Evolutionary conservation across 2,888 invertebrate species (phyloP), one percentile per base, ranked within the genome.

Genomic region (Calameuta filiformis): DNA sequence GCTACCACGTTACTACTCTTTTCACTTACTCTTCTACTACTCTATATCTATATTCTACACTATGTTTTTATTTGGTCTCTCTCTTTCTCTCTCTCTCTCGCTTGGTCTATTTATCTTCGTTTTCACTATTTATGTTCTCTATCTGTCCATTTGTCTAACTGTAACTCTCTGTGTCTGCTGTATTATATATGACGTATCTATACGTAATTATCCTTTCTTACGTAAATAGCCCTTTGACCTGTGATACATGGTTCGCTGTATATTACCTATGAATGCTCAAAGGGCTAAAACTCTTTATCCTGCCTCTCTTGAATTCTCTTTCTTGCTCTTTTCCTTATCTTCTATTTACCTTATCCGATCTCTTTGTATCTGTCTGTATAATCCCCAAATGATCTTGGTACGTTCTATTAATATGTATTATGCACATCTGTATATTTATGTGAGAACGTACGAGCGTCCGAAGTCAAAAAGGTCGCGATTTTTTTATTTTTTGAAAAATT

Each of bases 161-260:
- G 40, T 56, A 56, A 56, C 34, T 74, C 68, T 68, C 74, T 74
- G 74, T 68, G 56, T 77, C 73, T 71, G 77, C 35, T 77, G 71
- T 23, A 9, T 30, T 33, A 35, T 12, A 71, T 30, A 34, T 71
- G 15, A 33, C 71, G 30, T 71, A 71, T 71, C 31, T 71, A 71
- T 71, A 71, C 34, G 71, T 71, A 71, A 12, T 11, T 71, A 1
- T 15, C 11, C 69, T 4, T 40, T 4, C 4, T 56, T 56, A 56
- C 6, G 6, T 56, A 9, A 56, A 23, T 9, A 56, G 23, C 40
- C 40, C 40, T 56, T 56, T 56, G 40, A 56, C 40, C 6, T 23
- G 23, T 0, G 23, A 56, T 6, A 56, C 1, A 40, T 23, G 6
- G 2, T 40, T 40, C 2, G 1, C 40, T 40, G 40, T 40, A 40